Evolutionary conservation across 2,113 vertebrate genomes (phyloP), one percentile per base, ranked within the genome.

Genomic region (Columba livia): DNA sequence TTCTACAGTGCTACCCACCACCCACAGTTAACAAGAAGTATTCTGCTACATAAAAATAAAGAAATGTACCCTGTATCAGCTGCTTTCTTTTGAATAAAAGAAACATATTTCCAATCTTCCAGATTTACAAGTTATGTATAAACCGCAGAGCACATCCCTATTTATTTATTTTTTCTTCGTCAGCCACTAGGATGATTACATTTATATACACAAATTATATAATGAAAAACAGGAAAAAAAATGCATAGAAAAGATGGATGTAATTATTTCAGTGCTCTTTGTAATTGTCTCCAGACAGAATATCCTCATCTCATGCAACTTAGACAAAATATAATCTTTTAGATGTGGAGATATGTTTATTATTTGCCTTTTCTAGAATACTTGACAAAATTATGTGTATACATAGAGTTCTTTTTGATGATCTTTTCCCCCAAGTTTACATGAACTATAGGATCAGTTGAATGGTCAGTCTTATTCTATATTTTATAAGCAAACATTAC

Each of bases 111-210:
- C 85, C 84, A 69, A 67, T 8, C 12, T 92, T 90, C 24, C 57
- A 61, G 56, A 56, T 72, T 97, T 94, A 96, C 72, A 97, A 94
- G 83, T 88, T 79, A 54, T 88, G 47, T 47, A 94, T 94, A 97
- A 97, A 95, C 74, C n/a, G 84, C 61, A 54, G 73, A 88, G 64
- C 38, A 75, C 34, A 88, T 95, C 88, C 86, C 29, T 97, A 77
- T 94, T 97, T 97, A 89, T 96, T 97, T 97, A 87, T 92, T 95
- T 95, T 87, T 87, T 85, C 71, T 95, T 96, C 21, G 0, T 87
- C 90, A 89, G 65, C 24, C 60, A 56, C 56, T 40, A 93, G 60
- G 85, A 92, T 88, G 80, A 84, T 85, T 96, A 85, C 88, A 93
- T 95, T 97, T 96, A 87, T 95, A 85, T 60, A 91, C 32, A 93